Conservation (phyloP, 2,797 vertebrate genomes). For the Pipistrellus nathusii region DNA sequence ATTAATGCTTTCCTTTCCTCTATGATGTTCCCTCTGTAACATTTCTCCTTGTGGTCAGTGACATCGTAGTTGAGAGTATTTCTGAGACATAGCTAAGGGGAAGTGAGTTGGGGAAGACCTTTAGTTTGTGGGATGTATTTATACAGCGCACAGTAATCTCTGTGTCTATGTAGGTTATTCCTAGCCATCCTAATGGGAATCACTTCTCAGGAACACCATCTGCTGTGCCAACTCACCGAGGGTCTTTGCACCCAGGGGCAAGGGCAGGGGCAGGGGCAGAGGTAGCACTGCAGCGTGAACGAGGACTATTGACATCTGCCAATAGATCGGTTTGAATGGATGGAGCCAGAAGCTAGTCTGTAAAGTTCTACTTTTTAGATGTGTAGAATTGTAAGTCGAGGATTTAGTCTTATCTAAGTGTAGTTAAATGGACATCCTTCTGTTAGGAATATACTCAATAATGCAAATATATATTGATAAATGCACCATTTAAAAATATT, state of each 20-base stretch:
- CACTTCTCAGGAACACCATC: not conserved
- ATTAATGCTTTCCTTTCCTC: not conserved
- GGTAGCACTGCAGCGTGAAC: not conserved
- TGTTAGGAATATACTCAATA: slow-evolving; percentile 36
- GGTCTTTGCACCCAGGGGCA: not conserved
- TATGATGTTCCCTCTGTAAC: not conserved
- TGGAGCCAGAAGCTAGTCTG: not conserved
- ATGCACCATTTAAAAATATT: not conserved
- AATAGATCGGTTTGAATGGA: not conserved
- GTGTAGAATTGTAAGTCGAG: not conserved
- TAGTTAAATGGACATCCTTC: not conserved
- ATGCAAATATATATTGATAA: slow-evolving; percentile 22
- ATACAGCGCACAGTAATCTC: not conserved
- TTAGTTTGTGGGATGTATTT: not conserved
- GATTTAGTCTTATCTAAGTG: not conserved
- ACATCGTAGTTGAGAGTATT: not conserved
- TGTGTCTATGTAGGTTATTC: not conserved
- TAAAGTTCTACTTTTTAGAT: not conserved
- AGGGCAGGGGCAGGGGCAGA: not conserved
- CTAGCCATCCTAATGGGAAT: not conserved
- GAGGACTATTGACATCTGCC: not conserved
- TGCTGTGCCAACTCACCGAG: not conserved
- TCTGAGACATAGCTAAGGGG: not conserved
- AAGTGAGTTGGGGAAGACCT: not conserved
- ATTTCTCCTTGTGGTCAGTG: slow-evolving; percentile 41